Percentiles rank a stretch among this genome's conserved stretches.
Evolutionary conservation across 1,140 invertebrate genomes (phyloP).

Genomic region (Ostrea edulis): DNA sequence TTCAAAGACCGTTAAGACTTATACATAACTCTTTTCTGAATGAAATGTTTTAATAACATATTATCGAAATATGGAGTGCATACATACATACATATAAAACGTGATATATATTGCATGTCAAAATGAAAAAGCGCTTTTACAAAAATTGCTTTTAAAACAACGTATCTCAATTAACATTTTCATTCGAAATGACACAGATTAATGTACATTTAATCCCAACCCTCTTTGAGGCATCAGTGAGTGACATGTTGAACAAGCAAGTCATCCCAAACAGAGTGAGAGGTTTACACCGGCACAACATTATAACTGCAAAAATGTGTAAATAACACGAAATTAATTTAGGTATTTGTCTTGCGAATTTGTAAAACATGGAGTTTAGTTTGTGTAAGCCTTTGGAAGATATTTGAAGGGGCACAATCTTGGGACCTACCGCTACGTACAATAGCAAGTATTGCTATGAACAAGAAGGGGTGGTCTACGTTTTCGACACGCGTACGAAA

Average conservation of each 20-base stretch:
- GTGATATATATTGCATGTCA: neutral
- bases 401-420: neutral
- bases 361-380: neutral
- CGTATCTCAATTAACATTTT: conserved; percentile 20
- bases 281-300: conserved; percentile 13
- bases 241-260: neutral
- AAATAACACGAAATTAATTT: conserved; percentile 23
- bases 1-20: too few relatives aligned
- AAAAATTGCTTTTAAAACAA: neutral
- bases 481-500: conserved; percentile 7
- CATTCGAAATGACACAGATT: conserved; percentile 15
- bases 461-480: neutral
- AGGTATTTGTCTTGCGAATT: neutral
- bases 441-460: neutral
- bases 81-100: too few relatives aligned
- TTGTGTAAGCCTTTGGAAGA: neutral
- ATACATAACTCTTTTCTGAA: too few relatives aligned
- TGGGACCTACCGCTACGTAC: neutral
- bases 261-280: neutral
- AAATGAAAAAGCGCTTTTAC: neutral
- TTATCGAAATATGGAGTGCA: too few relatives aligned
- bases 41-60: too few relatives aligned
- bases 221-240: neutral
- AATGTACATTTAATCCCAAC: conserved; percentile 14
- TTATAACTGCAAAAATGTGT: neutral